Conservation (phyloP, 1,140 invertebrate genomes). For the Calliphora vicina region DNA sequence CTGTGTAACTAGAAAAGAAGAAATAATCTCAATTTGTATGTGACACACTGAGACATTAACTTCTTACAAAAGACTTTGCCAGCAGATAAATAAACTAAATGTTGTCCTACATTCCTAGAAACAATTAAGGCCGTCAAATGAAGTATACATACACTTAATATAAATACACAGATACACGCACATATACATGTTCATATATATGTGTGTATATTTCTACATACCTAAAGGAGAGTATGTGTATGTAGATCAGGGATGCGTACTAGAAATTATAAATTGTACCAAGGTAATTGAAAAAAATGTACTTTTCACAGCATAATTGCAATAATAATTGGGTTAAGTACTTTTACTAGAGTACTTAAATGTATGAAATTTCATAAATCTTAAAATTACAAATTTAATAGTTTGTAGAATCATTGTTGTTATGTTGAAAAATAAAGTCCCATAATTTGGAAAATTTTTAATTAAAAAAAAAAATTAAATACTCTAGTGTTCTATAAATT, state of each 20-base stretch:
- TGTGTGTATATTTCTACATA: background rate
- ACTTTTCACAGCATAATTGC: no score
- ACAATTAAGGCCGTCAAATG: constrained; percentile 13
- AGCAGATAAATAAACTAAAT: constrained; percentile 14
- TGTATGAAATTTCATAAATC: no score
- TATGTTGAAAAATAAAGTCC: no score
- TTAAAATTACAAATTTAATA: no score
- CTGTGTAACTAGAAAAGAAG: background rate
- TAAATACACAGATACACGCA: background rate
- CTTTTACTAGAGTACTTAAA: no score
- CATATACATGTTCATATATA: background rate
- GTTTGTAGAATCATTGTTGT: no score
- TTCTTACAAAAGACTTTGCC: constrained; percentile 4
- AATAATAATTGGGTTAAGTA: no score
- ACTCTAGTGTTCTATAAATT: no score
- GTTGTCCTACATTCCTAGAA: constrained; percentile 8
- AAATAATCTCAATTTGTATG: background rate
- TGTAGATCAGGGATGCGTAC: background rate
- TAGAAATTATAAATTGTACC: background rate
- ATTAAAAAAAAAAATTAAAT: no score
- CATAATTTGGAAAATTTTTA: no score
- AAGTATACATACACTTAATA: background rate
- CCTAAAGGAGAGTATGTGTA: background rate
- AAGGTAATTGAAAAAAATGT: no score
- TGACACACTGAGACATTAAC: constrained; percentile 12